phyloP scores from a whole-genome alignment of 2,888 invertebrate species.

The Andrena haemorrhoa region DNA sequence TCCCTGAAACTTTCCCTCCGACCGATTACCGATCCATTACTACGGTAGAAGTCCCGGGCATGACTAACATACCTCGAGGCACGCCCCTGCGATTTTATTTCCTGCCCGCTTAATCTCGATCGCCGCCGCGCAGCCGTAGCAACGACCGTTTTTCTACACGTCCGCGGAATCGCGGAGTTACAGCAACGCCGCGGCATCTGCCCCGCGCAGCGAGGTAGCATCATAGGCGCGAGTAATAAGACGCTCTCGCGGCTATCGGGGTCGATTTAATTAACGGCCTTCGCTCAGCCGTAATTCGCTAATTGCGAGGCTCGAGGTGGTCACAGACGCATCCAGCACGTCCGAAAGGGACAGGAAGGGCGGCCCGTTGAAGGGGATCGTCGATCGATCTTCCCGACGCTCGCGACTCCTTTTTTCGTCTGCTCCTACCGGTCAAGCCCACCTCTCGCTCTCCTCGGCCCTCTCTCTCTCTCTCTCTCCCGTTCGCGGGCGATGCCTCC shows the following conservation, averaged over 20 bases:
- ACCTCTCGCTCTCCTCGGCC: slow-evolving; percentile 8
- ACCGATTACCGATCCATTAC: slow-evolving; percentile 24
- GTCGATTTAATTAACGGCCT: slow-evolving; percentile 81
- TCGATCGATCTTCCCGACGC: slow-evolving; percentile 76
- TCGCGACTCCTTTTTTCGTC: slow-evolving; percentile 69
- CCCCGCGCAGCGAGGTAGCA: slow-evolving; percentile 1
- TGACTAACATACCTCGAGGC: slow-evolving; percentile 29
- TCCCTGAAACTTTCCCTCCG: neutral
- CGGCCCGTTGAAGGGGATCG: slow-evolving; percentile 68
- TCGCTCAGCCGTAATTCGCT: slow-evolving; percentile 80
- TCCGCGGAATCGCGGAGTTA: neutral
- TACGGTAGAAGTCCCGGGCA: neutral
- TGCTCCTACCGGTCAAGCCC: slow-evolving; percentile 1
- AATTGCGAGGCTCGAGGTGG: slow-evolving; percentile 77
- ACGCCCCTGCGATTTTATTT: slow-evolving; percentile 37
- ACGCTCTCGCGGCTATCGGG: slow-evolving; percentile 75
- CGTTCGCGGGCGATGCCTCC: slow-evolving; percentile 35
- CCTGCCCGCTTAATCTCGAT: slow-evolving; percentile 28
- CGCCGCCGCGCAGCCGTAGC: neutral
- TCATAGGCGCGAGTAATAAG: slow-evolving; percentile 78
- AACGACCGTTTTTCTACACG: slow-evolving; percentile 26
- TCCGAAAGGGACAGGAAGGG: slow-evolving; percentile 63
- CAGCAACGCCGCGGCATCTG: neutral
- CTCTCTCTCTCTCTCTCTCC: slow-evolving; percentile 20
- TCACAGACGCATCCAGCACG: slow-evolving; percentile 54